phyloP scores from a whole-genome alignment of 2,113 vertebrate genomes.

The Ctenomys sociabilis region DNA sequence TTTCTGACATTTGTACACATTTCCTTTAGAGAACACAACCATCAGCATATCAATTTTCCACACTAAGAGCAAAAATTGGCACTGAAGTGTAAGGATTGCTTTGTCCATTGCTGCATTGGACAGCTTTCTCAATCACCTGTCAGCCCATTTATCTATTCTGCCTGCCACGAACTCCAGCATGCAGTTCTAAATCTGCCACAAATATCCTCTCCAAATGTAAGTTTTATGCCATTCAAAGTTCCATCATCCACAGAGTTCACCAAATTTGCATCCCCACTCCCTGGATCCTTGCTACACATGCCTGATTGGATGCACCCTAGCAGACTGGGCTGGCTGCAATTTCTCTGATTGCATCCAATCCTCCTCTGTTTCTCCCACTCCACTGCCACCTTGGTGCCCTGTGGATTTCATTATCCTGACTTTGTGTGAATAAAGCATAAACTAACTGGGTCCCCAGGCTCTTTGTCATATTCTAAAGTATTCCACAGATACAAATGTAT shows the following conservation, averaged over 20 bases:
- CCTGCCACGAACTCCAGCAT: neutral
- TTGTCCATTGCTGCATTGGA: too few species aligned
- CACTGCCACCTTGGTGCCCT: too few species aligned
- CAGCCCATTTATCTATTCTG: neutral
- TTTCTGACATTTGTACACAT: neutral
- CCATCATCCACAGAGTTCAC: neutral
- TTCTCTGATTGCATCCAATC: neutral
- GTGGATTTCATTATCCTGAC: neutral
- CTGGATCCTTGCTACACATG: neutral
- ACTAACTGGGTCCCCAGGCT: neutral
- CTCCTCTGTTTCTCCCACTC: neutral
- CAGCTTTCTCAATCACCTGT: neutral
- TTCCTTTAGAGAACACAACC: neutral
- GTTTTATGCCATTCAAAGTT: neutral
- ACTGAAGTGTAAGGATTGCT: neutral
- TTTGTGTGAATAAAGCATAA: neutral
- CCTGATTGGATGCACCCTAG: neutral
- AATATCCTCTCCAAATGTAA: neutral
- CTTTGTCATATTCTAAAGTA: neutral
- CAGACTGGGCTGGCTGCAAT: neutral
- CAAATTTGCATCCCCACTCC: neutral
- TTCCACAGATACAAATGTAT: neutral
- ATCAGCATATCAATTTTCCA: neutral
- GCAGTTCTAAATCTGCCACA: neutral
- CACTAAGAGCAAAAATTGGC: neutral